These are phyloP conservation scores for Cerceris rybyensis DNA, from an alignment of 2,888 invertebrate species.

Conservation along the genomic window DNA sequence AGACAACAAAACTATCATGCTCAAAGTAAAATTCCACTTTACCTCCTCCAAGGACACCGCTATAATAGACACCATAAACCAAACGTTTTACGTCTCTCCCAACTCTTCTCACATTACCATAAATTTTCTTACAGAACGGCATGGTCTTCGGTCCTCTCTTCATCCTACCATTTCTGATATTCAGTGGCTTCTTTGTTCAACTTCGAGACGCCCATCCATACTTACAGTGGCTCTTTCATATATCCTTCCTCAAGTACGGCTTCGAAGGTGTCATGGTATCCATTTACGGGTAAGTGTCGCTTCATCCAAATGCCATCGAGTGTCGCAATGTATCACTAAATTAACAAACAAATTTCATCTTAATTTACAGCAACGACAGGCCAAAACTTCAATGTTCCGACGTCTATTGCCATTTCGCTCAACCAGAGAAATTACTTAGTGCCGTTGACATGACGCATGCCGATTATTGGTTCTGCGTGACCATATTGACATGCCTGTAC, in stretches of 20 bases:
- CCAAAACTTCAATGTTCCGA: constrained; percentile 88
- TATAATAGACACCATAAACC: background rate
- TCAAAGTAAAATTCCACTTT: no score
- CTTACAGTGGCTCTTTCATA: constrained; percentile 92
- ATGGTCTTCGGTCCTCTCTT: constrained; percentile 94
- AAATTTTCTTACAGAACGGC: constrained; percentile 87
- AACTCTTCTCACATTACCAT: background rate
- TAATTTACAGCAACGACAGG: constrained; percentile 86
- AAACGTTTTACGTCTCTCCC: background rate
- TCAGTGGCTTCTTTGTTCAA: constrained; percentile 96
- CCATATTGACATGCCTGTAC: constrained; percentile 86
- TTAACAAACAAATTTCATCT: background rate
- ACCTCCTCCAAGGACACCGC: no score
- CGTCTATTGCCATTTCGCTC: constrained; percentile 89
- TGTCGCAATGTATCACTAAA: background rate
- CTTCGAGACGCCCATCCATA: constrained; percentile 90
- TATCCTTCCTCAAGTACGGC: constrained; percentile 94
- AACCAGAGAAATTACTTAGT: constrained; percentile 88
- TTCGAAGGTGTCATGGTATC: constrained; percentile 92
- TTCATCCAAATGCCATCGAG: background rate
- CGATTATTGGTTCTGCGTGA: constrained; percentile 86
- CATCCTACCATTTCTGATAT: constrained; percentile 93
- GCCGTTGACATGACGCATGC: constrained; percentile 88
- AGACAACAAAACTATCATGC: no score
- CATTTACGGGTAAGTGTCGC: constrained; percentile 85